Conservation (phyloP, 2,888 invertebrate species). For the Phyllotreta cruciferae region DNA sequence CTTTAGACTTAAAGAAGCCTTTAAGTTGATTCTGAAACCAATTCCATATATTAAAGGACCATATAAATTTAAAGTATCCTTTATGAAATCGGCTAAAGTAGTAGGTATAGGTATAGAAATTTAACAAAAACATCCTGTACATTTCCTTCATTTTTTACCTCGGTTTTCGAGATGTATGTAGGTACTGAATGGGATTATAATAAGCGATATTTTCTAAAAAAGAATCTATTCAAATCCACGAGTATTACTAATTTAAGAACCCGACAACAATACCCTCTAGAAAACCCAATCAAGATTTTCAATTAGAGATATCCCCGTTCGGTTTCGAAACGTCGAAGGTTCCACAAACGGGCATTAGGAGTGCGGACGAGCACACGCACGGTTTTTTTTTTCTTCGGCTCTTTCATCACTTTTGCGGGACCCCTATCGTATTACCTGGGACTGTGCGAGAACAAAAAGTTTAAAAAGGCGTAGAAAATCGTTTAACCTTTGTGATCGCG, state of each 20-base stretch:
- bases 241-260: constrained; percentile 8
- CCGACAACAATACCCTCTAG: constrained; percentile 16
- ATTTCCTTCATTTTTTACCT: no score
- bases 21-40: no score
- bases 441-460: constrained; percentile 44
- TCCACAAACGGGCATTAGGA: neutral
- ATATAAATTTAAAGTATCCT: no score
- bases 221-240: neutral
- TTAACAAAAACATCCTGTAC: no score
- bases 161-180: neutral
- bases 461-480: constrained; percentile 52
- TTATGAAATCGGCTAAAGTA: no score
- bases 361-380: constrained; percentile 38
- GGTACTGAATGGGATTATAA: neutral
- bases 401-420: constrained; percentile 22
- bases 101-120: no score
- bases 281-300: constrained; percentile 34
- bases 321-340: constrained; percentile 16
- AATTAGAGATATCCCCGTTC: constrained; percentile 30
- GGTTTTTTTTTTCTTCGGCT: constrained; percentile 29
- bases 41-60: no score
- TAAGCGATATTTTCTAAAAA: constrained; percentile 1
- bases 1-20: no score
- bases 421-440: constrained; percentile 48
- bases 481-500: constrained; percentile 51